phyloP scores from a whole-genome alignment of 2,113 vertebrate species.

The Corapipo altera region DNA sequence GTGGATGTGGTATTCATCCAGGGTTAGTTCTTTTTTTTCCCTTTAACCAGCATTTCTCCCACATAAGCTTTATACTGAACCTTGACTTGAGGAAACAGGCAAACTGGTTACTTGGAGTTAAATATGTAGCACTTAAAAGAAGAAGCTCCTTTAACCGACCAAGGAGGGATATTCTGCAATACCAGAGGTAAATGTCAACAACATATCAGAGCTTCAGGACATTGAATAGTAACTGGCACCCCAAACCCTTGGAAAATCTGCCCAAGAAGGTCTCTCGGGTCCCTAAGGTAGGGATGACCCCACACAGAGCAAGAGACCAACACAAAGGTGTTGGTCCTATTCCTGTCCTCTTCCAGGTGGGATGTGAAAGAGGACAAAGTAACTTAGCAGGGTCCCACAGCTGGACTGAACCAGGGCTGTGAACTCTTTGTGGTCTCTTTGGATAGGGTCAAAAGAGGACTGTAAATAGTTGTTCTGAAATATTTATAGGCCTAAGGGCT shows the following conservation, averaged over 20 bases:
- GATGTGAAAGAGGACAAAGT: neutral
- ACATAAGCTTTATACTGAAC: neutral
- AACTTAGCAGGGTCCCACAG: neutral
- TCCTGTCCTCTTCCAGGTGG: neutral
- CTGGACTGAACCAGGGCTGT: neutral
- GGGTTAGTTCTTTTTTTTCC: neutral
- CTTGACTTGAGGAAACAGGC: neutral
- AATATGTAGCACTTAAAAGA: neutral
- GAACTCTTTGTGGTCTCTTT: neutral
- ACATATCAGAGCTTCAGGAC: neutral
- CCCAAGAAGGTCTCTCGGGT: accelerated
- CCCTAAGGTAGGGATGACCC: neutral
- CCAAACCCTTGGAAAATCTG: neutral
- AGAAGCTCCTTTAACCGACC: neutral
- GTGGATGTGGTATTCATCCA: neutral
- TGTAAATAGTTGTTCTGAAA: neutral
- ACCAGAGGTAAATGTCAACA: neutral
- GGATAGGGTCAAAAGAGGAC: neutral
- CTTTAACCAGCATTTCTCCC: neutral
- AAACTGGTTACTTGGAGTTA: neutral
- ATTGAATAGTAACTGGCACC: neutral
- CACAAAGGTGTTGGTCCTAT: neutral
- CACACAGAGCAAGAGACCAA: neutral
- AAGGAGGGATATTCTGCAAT: neutral
- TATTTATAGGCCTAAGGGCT: neutral